Percentiles rank a stretch among this genome's conserved stretches.
These are phyloP conservation scores for Campaea margaritaria DNA, from an alignment of 2,888 invertebrate genomes.

Conservation along the genomic window DNA sequence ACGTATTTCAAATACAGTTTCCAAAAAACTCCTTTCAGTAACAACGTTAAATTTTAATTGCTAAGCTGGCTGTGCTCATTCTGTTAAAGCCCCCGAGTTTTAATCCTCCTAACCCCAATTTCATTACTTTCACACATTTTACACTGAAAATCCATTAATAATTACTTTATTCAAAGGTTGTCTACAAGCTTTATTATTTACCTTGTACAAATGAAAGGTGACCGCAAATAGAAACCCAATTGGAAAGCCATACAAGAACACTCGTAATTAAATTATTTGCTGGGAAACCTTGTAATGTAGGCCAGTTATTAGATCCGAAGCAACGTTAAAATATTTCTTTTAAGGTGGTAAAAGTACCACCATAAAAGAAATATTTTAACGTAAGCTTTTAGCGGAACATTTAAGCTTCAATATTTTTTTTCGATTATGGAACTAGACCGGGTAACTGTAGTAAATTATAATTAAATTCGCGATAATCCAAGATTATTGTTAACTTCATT, in stretches of 20 bases:
- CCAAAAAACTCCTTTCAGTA: too few species aligned
- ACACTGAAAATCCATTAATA: slow-evolving; percentile 11
- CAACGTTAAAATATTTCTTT: background rate
- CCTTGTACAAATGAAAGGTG: slow-evolving; percentile 23
- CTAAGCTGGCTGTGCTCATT: background rate
- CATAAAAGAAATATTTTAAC: too few species aligned
- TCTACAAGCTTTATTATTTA: slow-evolving; percentile 9
- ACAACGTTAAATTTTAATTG: background rate
- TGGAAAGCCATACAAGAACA: slow-evolving; percentile 24
- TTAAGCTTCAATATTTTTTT: too few species aligned
- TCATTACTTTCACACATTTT: background rate
- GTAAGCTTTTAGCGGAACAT: too few species aligned
- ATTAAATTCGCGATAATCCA: too few species aligned
- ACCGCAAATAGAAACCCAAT: slow-evolving; percentile 19
- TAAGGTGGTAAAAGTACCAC: too few species aligned
- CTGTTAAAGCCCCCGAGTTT: background rate
- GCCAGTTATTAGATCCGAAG: background rate
- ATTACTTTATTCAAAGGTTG: slow-evolving; percentile 4
- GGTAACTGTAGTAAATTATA: too few species aligned
- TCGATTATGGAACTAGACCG: too few species aligned
- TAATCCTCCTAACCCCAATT: background rate
- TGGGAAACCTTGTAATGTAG: slow-evolving; percentile 16
- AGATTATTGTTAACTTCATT: too few species aligned
- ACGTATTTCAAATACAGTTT: too few species aligned
- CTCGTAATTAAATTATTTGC: slow-evolving; percentile 25